phyloP scores from a whole-genome alignment of 2,113 vertebrate genomes.

The Ivindomyrus marchei region DNA sequence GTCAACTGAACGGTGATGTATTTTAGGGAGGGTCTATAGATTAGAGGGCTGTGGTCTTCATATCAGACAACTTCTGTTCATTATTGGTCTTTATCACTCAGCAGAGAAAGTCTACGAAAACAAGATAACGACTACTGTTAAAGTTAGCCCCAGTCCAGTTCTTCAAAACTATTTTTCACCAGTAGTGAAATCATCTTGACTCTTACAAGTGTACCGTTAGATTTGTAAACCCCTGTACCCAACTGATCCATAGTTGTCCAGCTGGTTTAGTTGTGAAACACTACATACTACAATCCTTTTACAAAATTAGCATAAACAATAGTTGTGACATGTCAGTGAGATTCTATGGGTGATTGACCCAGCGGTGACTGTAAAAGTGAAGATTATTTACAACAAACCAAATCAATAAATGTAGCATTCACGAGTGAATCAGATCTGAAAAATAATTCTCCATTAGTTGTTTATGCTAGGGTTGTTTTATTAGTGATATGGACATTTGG shows the following conservation, averaged over 20 bases:
- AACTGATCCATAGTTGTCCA: background rate
- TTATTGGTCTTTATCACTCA: background rate
- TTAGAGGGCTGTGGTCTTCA: conserved; percentile 38
- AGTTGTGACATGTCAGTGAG: background rate
- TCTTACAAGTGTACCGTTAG: background rate
- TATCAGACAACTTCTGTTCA: conserved; percentile 41
- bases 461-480: background rate
- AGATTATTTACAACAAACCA: background rate
- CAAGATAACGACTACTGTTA: background rate
- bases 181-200: background rate
- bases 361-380: background rate
- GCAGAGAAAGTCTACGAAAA: background rate
- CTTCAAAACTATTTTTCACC: background rate
- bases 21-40: conserved; percentile 29
- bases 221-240: background rate
- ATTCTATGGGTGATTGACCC: background rate
- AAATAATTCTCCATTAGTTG: background rate
- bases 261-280: background rate
- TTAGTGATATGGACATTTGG: background rate
- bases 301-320: background rate
- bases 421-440: background rate
- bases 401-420: background rate
- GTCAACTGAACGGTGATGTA: background rate
- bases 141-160: background rate
- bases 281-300: background rate